Evolutionary conservation across 2,797 vertebrate species (phyloP), one percentile per base, ranked within the genome.

Genomic region (Brachymystax lenok): DNA sequence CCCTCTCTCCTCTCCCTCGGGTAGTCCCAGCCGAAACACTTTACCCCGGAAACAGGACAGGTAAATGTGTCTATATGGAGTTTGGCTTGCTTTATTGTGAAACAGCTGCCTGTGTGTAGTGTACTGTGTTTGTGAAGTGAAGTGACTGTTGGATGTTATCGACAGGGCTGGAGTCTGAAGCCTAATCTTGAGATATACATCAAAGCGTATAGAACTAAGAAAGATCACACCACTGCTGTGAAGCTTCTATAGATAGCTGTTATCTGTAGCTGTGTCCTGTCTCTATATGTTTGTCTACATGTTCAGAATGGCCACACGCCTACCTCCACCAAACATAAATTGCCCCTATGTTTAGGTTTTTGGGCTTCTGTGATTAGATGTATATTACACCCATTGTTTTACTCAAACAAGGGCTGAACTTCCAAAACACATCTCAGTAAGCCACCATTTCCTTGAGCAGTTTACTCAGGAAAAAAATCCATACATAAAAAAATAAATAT

Each of bases 11-110:
- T 96, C 95, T 92, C 95, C 95, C 80, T 94, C 93, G 52, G 92
- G 94, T 95, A 96, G 95, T 90, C 95, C 94, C 90, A 95, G 94
- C 93, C 92, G 93, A 90, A 96, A 95, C 93, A 96, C 95, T 86
- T 94, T 96, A 89, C 95, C 95, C 89, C 87, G 94, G 92, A 96
- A 94, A 72, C 95, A 95, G 93, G 95, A 96, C 95, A 96, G 95
- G 95, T 96, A 96, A 96, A 82, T 54, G 35, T 89, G 88, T 82
- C 87, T 91, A 83, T 89, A 80, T 84, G 69, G 88, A 86, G 80
- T 85, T 77, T 77, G 78, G n/a, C 0, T 13, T 82, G 75, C 73
- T 69, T 75, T 13, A n/a, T 66, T 59, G 54, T 74, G 19, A 56
- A 73, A 33, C 52, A 27, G 27, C 28, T 71, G 21, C 4, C 68